Conservation (phyloP, 1,140 invertebrate genomes). For the Elymnias hypermnestra region DNA sequence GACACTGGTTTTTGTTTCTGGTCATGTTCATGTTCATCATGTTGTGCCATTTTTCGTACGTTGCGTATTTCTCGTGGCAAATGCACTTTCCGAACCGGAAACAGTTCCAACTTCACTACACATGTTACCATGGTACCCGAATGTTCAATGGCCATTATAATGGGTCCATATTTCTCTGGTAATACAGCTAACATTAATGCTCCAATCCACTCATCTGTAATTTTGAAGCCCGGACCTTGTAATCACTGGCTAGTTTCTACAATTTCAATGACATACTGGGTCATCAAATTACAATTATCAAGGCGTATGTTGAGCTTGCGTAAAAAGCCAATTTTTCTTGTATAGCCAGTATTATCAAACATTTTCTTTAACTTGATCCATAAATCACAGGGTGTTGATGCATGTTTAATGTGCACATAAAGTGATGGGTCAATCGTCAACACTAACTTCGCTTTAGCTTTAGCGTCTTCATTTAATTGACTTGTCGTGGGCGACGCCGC, state of each 20-base stretch:
- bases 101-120: neutral
- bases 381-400: constrained; percentile 1
- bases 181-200: constrained; percentile 42
- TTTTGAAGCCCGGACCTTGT: constrained; percentile 26
- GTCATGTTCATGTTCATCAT: too few relatives aligned
- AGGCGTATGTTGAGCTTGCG: constrained; percentile 11
- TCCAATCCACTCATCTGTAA: constrained; percentile 38
- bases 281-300: constrained; percentile 7
- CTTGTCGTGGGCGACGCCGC: constrained; percentile 3
- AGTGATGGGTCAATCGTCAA: constrained; percentile 9
- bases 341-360: constrained; percentile 6
- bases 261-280: constrained; percentile 24
- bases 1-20: too few relatives aligned
- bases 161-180: constrained; percentile 36
- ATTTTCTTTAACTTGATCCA: constrained; percentile 14
- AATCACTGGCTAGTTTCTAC: constrained; percentile 19
- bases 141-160: constrained; percentile 29
- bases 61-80: neutral
- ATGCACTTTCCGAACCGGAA: neutral
- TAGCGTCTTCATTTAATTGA: constrained; percentile 7
- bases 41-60: too few relatives aligned
- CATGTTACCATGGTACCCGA: neutral
- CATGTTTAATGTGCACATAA: constrained; percentile 11
- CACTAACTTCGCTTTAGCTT: constrained; percentile 11
- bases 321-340: constrained; percentile 15